Evolutionary conservation across 1,140 invertebrate species (phyloP).

Genomic region (Drosophila guanche): DNA sequence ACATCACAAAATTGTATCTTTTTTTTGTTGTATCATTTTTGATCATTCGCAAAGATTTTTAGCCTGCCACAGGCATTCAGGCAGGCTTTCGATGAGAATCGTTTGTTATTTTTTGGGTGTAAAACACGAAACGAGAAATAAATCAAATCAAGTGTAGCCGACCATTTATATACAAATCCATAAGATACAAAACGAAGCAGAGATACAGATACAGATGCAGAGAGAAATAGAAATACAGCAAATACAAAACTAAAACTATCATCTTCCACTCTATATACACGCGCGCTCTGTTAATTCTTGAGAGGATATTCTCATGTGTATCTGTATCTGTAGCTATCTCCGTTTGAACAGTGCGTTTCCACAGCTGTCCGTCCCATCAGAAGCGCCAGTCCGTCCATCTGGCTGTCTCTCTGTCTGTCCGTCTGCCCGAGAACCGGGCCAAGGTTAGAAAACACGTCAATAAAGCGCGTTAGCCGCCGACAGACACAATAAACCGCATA

Average conservation of each 20-base stretch:
- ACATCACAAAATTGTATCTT: constrained; percentile 44
- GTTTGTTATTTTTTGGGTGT: constrained; percentile 82
- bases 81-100: constrained; percentile 29
- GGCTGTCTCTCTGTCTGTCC: constrained; percentile 19
- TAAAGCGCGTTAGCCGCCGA: constrained; percentile 70
- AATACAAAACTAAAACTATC: too few relatives aligned
- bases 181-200: constrained; percentile 21
- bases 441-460: constrained; percentile 83
- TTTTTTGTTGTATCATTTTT: constrained; percentile 51
- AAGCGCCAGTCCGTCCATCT: constrained; percentile 6
- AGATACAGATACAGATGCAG: constrained; percentile 14
- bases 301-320: constrained; percentile 76
- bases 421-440: constrained; percentile 70
- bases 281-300: constrained; percentile 65
- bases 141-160: constrained; percentile 78
- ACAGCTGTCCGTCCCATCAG: constrained; percentile 51
- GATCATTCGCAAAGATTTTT: constrained; percentile 70
- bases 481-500: constrained; percentile 24
- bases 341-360: constrained; percentile 40
- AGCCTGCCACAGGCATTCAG: constrained; percentile 1
- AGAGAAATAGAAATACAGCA: constrained; percentile 1
- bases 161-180: constrained; percentile 64
- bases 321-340: constrained; percentile 39
- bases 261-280: constrained; percentile 23
- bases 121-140: constrained; percentile 81